Evolutionary conservation across 2,888 invertebrate species (phyloP).

Genomic region (Caenorhabditis zanzibari): DNA sequence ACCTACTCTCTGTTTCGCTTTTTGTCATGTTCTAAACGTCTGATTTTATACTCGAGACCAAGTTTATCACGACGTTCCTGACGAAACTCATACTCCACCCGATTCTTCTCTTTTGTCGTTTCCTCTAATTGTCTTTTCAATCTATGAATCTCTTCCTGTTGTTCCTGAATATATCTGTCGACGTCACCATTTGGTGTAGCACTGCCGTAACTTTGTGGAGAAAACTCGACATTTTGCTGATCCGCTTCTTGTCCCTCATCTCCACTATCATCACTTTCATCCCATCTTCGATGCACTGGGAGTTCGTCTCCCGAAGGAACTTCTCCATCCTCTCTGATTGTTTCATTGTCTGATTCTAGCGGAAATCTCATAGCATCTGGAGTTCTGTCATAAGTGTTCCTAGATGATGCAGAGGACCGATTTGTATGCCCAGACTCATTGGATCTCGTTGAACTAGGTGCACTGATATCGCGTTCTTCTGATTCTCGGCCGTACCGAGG

Average conservation of each 20-base stretch:
- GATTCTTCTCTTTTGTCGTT: background rate
- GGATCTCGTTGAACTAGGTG: no score
- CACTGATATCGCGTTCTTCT: no score
- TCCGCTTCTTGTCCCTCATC: background rate
- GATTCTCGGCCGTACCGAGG: no score
- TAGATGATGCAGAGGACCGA: no score
- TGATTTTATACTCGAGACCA: background rate
- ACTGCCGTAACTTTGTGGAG: background rate
- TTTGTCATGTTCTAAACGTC: background rate
- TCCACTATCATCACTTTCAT: background rate
- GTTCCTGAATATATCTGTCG: background rate
- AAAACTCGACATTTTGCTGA: background rate
- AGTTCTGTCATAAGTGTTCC: no score
- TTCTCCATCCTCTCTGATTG: no score
- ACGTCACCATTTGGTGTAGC: background rate
- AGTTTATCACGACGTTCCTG: background rate
- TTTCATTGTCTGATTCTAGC: no score
- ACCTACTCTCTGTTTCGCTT: background rate
- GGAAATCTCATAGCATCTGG: no score
- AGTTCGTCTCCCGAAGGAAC: no score
- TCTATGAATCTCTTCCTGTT: background rate
- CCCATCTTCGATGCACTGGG: no score
- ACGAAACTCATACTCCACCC: background rate
- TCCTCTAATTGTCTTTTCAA: slow-evolving; percentile 13
- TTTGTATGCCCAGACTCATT: no score